phyloP scores from a whole-genome alignment of 2,113 vertebrate genomes.

The Budorcas taxicolor region DNA sequence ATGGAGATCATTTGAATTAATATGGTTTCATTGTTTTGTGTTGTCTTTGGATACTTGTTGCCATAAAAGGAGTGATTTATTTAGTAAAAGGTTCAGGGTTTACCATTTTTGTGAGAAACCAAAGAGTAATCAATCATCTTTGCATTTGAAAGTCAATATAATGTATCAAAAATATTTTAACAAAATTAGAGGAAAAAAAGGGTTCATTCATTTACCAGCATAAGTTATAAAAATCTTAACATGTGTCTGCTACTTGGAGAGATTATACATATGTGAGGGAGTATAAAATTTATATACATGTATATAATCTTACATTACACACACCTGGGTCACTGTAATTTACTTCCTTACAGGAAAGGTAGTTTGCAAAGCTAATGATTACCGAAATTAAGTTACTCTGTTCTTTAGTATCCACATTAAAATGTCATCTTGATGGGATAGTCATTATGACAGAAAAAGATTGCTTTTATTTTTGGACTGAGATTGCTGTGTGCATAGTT shows the following conservation, averaged over 20 bases:
- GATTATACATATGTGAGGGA: background rate
- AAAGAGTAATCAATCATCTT: slow-evolving; percentile 40
- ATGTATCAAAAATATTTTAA: slow-evolving; percentile 15
- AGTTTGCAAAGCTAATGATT: slow-evolving; percentile 15
- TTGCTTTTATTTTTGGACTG: background rate
- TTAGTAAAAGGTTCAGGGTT: slow-evolving; percentile 47
- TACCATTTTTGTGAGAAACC: slow-evolving; percentile 59
- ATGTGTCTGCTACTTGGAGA: slow-evolving; percentile 15
- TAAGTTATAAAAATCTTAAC: slow-evolving; percentile 24
- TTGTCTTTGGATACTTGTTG: slow-evolving; percentile 52
- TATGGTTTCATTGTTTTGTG: slow-evolving; percentile 42
- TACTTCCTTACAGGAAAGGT: slow-evolving; percentile 28
- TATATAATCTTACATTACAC: background rate
- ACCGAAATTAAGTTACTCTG: slow-evolving; percentile 16
- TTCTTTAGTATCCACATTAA: slow-evolving; percentile 31
- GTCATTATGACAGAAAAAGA: slow-evolving; percentile 32
- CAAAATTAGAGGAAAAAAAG: slow-evolving; percentile 33
- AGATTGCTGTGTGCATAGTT: background rate
- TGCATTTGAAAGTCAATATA: slow-evolving; percentile 16
- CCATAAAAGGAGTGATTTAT: slow-evolving; percentile 39
- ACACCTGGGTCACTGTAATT: background rate
- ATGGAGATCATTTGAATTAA: slow-evolving; percentile 32
- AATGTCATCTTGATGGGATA: background rate
- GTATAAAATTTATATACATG: slow-evolving; percentile 34
- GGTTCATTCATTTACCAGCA: background rate